These are phyloP conservation scores for Blastobasis lacticolella DNA, from an alignment of 2,888 invertebrate species.

Conservation along the genomic window DNA sequence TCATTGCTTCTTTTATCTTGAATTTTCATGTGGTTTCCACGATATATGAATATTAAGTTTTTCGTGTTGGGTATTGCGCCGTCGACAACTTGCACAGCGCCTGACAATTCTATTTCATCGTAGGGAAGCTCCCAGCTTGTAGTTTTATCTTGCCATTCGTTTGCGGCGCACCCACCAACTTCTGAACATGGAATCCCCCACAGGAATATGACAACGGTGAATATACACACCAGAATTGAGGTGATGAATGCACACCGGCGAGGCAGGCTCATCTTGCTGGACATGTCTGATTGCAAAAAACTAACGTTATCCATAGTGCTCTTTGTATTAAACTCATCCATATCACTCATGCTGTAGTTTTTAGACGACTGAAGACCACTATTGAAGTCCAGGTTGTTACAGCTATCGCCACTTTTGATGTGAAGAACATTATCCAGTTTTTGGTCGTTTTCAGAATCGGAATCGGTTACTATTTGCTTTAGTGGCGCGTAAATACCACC, in stretches of 20 bases:
- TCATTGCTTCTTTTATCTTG: slow-evolving; percentile 60
- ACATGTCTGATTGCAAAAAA: slow-evolving; percentile 61
- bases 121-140: slow-evolving; percentile 81
- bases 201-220: slow-evolving; percentile 82
- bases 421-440: slow-evolving; percentile 49
- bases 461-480: slow-evolving; percentile 84
- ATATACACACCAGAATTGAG: slow-evolving; percentile 81
- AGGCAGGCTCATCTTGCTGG: slow-evolving; percentile 77
- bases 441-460: slow-evolving; percentile 83
- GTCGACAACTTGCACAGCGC: slow-evolving; percentile 79
- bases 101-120: slow-evolving; percentile 80
- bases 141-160: slow-evolving; percentile 72
- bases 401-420: slow-evolving; percentile 41
- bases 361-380: slow-evolving; percentile 60
- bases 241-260: slow-evolving; percentile 80
- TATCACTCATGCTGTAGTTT: slow-evolving; percentile 61
- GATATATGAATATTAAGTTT: slow-evolving; percentile 83
- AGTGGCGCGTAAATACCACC: slow-evolving; percentile 80
- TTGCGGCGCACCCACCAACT: slow-evolving; percentile 77
- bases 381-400: slow-evolving; percentile 61
- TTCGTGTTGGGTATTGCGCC: slow-evolving; percentile 77
- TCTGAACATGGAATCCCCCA: slow-evolving; percentile 86
- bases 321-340: slow-evolving; percentile 65
- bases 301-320: slow-evolving; percentile 68
- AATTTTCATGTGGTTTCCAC: slow-evolving; percentile 77